Base-by-base conservation (phyloP, 2,888 invertebrate species). In the Drosophila greeni region DNA sequence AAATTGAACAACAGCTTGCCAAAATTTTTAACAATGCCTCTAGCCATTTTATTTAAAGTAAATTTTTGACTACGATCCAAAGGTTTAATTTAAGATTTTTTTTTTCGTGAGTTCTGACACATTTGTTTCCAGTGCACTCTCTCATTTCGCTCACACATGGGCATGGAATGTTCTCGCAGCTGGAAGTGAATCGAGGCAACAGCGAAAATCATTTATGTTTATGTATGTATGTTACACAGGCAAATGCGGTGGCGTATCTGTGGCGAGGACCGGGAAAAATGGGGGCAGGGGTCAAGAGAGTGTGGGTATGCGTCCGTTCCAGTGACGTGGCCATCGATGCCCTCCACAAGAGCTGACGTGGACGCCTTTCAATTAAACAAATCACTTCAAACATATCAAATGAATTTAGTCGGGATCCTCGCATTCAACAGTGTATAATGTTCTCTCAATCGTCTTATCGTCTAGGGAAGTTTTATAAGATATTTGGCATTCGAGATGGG, bases 131-230 rank as follows among this genome's bases (percentile, higher is more conserved):
- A 29, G 66, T 65, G 24, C 9, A 45, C 11, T 33, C 66, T n/a
- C 64, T 51, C 54, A 37, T 65, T 56, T 40, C 14, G 16, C 34
- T 29, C 36, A 14, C 23, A 37, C 53, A 47, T 47, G 45, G 31
- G 14, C 14, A 20, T 47, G 74, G 82, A 84, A 78, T 84, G 82
- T 82, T 84, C 79, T 84, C 79, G 84, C 79, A 79, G 79, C 84
- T 84, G 84, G 79, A 82, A 80, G 69, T 78, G 56, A 75, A 73
- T 68, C 76, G 57, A 9, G 47, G 69, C 70, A 66, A 72, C 79
- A 81, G 79, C 79, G 70, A 78, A 67, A 82, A 84, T 29, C 70
- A 54, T 78, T 75, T 84, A 84, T 80, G 79, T 80, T 80, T 45
- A 47, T 47, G 45, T 47, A 45, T 80, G 82, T 84, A 82, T 78